Conservation (phyloP, 2,797 vertebrate species). For the Distichodus sexfasciatus region DNA sequence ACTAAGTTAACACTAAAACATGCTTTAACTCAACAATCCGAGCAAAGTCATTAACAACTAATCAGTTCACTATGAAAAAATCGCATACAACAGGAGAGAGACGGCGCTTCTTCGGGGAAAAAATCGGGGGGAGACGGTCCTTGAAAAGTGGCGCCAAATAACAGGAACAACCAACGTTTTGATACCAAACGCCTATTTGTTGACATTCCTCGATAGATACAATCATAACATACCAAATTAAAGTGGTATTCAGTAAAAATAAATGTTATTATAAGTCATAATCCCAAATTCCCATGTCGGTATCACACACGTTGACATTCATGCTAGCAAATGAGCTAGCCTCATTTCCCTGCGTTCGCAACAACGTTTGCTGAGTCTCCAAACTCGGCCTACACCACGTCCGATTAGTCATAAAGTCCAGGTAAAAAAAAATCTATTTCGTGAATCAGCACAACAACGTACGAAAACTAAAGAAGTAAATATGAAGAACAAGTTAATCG, state of each 20-base stretch:
- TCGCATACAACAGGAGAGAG: background rate
- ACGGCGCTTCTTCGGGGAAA: background rate
- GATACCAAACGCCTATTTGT: too few species aligned
- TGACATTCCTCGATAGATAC: background rate
- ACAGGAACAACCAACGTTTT: constrained; percentile 7
- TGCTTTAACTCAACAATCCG: background rate
- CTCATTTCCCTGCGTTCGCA: background rate
- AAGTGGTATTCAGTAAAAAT: too few species aligned
- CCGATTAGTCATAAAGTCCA: too few species aligned
- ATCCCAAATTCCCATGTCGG: too few species aligned
- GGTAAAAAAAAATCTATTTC: too few species aligned
- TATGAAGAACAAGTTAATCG: too few species aligned
- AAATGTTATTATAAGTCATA: too few species aligned
- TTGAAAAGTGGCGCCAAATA: constrained; percentile 81
- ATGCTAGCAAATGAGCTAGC: background rate
- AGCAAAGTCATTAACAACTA: background rate
- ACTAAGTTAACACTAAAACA: background rate
- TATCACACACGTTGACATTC: too few species aligned
- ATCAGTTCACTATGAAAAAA: background rate
- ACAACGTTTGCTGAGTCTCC: constrained; percentile 7
- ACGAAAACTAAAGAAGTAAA: too few species aligned
- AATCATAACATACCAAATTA: too few species aligned
- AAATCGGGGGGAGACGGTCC: background rate
- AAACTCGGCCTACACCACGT: background rate
- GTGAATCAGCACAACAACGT: too few species aligned